Percentiles rank a stretch among this genome's conserved stretches.
phyloP scores from a whole-genome alignment of 2,797 vertebrate genomes.

The Phrynocephalus forsythii region DNA sequence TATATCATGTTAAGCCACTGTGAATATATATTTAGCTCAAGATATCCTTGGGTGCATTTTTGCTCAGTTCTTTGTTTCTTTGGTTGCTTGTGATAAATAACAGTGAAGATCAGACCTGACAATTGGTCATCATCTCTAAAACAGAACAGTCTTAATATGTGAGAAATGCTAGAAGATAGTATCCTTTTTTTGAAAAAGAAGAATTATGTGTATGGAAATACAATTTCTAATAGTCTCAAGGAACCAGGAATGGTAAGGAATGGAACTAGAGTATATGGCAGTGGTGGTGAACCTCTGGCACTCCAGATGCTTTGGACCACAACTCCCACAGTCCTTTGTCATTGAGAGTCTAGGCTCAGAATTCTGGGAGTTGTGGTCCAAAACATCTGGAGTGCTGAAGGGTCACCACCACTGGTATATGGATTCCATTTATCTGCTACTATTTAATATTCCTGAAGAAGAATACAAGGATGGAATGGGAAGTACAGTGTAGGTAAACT shows the following conservation, averaged over 20 bases:
- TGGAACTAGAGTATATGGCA: neutral
- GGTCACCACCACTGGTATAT: no score
- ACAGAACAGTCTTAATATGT: neutral
- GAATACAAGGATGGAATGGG: neutral
- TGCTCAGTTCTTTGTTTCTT: neutral
- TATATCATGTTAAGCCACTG: slow-evolving; percentile 18
- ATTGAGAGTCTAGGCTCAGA: no score
- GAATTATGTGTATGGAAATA: accelerated
- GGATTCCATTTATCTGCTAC: neutral
- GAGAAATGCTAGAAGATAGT: neutral
- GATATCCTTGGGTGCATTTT: neutral
- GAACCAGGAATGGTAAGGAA: neutral
- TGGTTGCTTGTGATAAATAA: slow-evolving; percentile 30
- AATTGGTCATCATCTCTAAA: slow-evolving; percentile 10
- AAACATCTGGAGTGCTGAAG: no score
- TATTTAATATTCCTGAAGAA: neutral
- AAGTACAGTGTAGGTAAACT: neutral
- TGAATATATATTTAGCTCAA: slow-evolving; percentile 15
- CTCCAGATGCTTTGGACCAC: no score
- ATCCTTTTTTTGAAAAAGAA: neutral
- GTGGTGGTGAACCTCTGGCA: no score
- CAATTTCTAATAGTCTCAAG: slow-evolving; percentile 25
- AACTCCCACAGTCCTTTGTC: no score
- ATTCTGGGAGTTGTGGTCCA: no score
- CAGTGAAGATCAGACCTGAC: slow-evolving; percentile 32